These are phyloP conservation scores for Hephaestus fuliginosus DNA, from an alignment of 2,797 vertebrate genomes.

Conservation along the genomic window DNA sequence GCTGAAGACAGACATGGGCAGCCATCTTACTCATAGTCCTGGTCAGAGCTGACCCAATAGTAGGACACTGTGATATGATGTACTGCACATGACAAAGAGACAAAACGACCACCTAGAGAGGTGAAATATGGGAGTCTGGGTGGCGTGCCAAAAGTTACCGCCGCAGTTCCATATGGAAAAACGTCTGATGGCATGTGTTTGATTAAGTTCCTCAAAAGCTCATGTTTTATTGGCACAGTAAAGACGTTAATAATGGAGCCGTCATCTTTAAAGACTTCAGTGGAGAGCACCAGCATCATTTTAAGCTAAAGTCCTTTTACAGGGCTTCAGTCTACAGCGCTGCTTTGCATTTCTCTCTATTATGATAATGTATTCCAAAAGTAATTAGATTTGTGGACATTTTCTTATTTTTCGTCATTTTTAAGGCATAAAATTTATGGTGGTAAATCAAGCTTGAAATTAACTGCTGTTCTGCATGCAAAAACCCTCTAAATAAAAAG, in stretches of 20 bases:
- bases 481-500: constrained; percentile 38
- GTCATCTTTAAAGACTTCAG: constrained; percentile 25
- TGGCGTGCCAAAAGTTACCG: constrained; percentile 13
- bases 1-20: constrained; percentile 15
- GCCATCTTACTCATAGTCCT: constrained; percentile 26
- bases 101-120: constrained; percentile 23
- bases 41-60: constrained; percentile 27
- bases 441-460: constrained; percentile 63
- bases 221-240: constrained; percentile 31
- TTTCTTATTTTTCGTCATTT: constrained; percentile 43
- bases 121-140: constrained; percentile 28
- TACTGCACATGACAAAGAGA: constrained; percentile 23
- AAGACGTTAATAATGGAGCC: constrained; percentile 32
- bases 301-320: constrained; percentile 14
- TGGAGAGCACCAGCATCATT: constrained; percentile 14
- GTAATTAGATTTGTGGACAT: constrained; percentile 50
- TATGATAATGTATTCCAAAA: constrained; percentile 31
- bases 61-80: constrained; percentile 6
- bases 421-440: constrained; percentile 36
- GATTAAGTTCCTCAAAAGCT: constrained; percentile 35
- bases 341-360: constrained; percentile 5
- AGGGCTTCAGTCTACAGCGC: constrained; percentile 3
- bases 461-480: constrained; percentile 16
- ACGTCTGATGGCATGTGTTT: constrained; percentile 32
- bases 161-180: constrained; percentile 19